phyloP scores from a whole-genome alignment of 2,888 invertebrate genomes.

The Orchesella flavescens region DNA sequence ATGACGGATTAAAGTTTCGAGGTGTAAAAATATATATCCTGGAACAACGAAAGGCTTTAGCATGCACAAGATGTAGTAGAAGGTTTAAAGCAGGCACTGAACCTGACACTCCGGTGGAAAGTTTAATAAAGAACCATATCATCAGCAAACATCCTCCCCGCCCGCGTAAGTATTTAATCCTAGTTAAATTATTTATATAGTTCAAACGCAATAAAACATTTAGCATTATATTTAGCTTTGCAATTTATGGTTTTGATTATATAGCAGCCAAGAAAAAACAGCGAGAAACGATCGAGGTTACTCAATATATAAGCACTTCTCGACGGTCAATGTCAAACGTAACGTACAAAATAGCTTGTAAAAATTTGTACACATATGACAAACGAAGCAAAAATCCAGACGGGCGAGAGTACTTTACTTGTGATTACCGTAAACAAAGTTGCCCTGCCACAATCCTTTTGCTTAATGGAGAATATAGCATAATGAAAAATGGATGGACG shows the following conservation, averaged over 20 bases:
- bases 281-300: neutral
- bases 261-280: neutral
- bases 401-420: neutral
- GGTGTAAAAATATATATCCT: neutral
- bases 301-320: neutral
- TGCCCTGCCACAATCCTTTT: neutral
- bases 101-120: neutral
- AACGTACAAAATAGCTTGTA: conserved; percentile 8
- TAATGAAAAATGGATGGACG: conserved; percentile 11
- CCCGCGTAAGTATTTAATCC: neutral
- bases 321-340: no score
- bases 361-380: neutral
- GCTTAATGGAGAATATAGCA: conserved; percentile 8
- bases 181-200: no score
- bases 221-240: no score
- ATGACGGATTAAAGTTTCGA: conserved; percentile 1
- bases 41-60: neutral
- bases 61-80: conserved; percentile 7
- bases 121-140: conserved; percentile 7
- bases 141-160: neutral
- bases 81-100: conserved; percentile 4
- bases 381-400: neutral
- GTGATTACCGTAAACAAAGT: conserved; percentile 5
- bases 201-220: no score
- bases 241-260: neutral